Percentiles rank a stretch among this genome's conserved stretches.
Evolutionary conservation across 2,888 invertebrate genomes (phyloP).

Genomic region (Invenusta paracnida): DNA sequence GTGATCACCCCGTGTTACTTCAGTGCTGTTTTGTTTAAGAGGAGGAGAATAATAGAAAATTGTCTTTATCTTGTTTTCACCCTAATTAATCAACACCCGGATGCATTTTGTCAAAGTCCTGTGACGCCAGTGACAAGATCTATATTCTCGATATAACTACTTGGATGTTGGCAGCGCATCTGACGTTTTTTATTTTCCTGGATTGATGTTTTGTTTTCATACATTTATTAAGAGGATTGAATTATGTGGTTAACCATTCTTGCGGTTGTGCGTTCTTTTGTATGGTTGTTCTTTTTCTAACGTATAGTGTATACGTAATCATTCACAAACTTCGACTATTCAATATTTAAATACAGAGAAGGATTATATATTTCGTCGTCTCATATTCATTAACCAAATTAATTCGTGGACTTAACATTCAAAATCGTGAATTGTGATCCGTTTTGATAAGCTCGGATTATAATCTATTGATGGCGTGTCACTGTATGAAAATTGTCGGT

Average conservation of each 20-base stretch:
- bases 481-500: neutral
- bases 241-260: too few relatives aligned
- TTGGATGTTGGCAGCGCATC: neutral
- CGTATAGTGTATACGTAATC: too few relatives aligned
- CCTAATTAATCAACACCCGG: neutral
- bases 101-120: neutral
- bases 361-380: neutral
- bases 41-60: neutral
- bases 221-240: too few relatives aligned
- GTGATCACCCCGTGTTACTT: too few relatives aligned
- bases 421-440: too few relatives aligned
- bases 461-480: constrained; percentile 9
- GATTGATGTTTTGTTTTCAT: neutral
- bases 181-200: neutral
- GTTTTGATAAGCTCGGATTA: too few relatives aligned
- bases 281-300: too few relatives aligned
- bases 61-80: neutral
- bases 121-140: neutral
- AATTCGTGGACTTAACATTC: too few relatives aligned
- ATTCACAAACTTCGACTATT: too few relatives aligned
- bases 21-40: neutral
- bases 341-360: too few relatives aligned
- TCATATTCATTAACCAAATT: neutral
- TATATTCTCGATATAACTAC: neutral
- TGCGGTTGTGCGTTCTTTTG: too few relatives aligned